phyloP scores from a whole-genome alignment of 2,888 invertebrate species.

The Choreutis nemorana region DNA sequence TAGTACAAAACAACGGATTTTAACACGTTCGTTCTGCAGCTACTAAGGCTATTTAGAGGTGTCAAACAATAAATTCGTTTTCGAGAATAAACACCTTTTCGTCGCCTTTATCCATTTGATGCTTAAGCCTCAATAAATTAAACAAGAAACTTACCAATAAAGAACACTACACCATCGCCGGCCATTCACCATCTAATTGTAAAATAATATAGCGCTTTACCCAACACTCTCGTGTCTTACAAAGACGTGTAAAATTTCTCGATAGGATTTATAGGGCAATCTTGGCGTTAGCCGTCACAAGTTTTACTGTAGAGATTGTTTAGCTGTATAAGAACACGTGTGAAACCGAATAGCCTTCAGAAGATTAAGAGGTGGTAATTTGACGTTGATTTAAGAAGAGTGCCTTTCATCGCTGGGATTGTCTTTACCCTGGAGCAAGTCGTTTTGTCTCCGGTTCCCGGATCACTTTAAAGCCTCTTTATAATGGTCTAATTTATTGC shows the following conservation, averaged over 20 bases:
- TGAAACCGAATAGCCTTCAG: constrained; percentile 57
- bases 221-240: constrained; percentile 9
- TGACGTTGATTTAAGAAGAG: constrained; percentile 61
- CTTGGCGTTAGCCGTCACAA: constrained; percentile 27
- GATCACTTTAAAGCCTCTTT: constrained; percentile 22
- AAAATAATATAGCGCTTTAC: constrained; percentile 46
- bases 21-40: too few relatives aligned
- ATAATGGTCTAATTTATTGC: constrained; percentile 38
- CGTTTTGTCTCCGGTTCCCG: constrained; percentile 30
- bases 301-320: constrained; percentile 36
- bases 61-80: too few relatives aligned
- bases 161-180: constrained; percentile 44
- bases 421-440: constrained; percentile 39
- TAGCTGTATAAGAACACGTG: constrained; percentile 40
- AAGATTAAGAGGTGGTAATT: constrained; percentile 64
- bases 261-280: constrained; percentile 51
- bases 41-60: too few relatives aligned
- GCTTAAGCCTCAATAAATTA: constrained; percentile 34
- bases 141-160: constrained; percentile 29
- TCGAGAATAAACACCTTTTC: too few relatives aligned
- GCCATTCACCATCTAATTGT: constrained; percentile 39
- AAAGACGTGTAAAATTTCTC: constrained; percentile 58
- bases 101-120: too few relatives aligned
- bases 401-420: constrained; percentile 47
- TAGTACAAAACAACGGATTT: too few relatives aligned